phyloP scores from a whole-genome alignment of 2,888 invertebrate genomes.

The Luperina testacea region DNA sequence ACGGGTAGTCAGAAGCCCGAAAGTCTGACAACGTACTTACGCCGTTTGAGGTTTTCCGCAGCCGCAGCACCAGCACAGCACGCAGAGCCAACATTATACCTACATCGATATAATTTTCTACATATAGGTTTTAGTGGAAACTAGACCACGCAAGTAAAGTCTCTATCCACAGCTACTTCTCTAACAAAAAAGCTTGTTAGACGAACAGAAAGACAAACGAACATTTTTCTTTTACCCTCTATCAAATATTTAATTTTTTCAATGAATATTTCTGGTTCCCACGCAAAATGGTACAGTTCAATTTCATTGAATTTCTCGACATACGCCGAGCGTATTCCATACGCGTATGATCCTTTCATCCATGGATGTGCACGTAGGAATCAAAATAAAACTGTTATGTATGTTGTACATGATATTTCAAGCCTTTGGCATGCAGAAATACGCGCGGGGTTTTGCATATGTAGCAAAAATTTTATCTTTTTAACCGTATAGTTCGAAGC shows the following conservation, averaged over 20 bases:
- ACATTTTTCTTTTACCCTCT: neutral
- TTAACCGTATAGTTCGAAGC: neutral
- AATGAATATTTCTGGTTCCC: conserved; percentile 14
- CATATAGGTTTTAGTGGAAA: neutral
- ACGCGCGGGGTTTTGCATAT: conserved; percentile 5
- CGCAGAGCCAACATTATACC: no score
- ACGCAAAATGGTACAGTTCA: conserved; percentile 15
- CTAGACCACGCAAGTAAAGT: neutral
- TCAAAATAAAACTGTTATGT: conserved; percentile 4
- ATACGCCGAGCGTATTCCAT: conserved; percentile 10
- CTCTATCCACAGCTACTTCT: no score
- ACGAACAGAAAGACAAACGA: neutral
- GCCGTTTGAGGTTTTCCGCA: no score
- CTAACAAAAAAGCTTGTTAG: neutral
- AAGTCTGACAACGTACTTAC: no score
- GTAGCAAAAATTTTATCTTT: conserved; percentile 9
- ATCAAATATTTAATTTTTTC: conserved; percentile 20
- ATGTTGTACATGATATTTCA: conserved; percentile 35
- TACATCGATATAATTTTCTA: no score
- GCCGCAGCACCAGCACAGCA: no score
- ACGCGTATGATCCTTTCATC: conserved; percentile 26
- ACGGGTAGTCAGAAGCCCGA: no score
- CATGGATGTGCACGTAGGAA: neutral
- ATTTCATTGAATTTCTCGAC: conserved; percentile 38
- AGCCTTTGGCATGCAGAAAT: conserved; percentile 48